Percentiles rank a stretch among this genome's conserved stretches.
Evolutionary conservation across 2,113 vertebrate genomes (phyloP).

Genomic region (Corynorhinus townsendii): DNA sequence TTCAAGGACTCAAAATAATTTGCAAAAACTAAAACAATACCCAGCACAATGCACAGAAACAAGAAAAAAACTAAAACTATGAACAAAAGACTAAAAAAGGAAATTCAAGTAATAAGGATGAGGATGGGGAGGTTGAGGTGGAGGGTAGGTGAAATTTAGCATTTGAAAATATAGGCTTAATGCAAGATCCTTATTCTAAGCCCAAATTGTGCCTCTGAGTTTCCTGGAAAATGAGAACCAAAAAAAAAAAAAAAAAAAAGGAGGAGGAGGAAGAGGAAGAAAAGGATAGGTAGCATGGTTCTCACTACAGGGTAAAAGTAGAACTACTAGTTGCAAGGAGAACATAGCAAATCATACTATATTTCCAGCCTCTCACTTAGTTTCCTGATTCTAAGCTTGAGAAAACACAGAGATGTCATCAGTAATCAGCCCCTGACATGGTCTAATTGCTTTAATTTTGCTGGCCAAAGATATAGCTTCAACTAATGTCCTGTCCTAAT

Average conservation of each 20-base stretch:
- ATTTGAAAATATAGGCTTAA: neutral
- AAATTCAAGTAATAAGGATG: neutral
- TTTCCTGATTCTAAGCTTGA: neutral
- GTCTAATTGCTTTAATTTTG: constrained; percentile 45
- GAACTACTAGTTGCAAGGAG: neutral
- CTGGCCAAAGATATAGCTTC: neutral
- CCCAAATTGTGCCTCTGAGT: neutral
- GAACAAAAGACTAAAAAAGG: neutral
- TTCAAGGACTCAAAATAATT: neutral
- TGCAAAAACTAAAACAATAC: neutral
- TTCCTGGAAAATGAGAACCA: neutral
- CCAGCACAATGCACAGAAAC: neutral
- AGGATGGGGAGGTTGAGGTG: neutral
- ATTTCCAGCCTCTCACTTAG: neutral
- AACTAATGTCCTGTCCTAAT: neutral
- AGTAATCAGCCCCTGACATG: constrained; percentile 5
- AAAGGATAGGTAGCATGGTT: neutral
- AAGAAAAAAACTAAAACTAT: neutral
- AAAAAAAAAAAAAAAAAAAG: too few species aligned
- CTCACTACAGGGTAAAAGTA: neutral
- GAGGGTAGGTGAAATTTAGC: neutral
- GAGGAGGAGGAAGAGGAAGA: neutral
- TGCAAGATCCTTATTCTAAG: neutral
- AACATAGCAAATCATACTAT: neutral
- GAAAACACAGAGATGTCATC: neutral